Conservation (phyloP, 2,113 vertebrate genomes). For the Trinectes maculatus region DNA sequence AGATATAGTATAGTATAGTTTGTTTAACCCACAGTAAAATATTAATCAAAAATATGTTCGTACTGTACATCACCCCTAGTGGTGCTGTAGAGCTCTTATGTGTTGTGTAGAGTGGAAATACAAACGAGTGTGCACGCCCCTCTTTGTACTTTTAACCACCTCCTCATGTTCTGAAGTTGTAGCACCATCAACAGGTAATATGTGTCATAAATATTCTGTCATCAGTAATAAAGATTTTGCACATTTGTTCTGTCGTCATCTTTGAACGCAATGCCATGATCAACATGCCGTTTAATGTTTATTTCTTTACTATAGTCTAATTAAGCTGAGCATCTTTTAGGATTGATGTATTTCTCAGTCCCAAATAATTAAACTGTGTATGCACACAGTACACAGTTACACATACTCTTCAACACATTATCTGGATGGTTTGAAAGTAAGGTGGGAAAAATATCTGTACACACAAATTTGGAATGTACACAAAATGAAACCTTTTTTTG, state of each 20-base stretch:
- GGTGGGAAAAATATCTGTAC: slow-evolving; percentile 9
- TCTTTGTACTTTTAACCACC: slow-evolving; percentile 30
- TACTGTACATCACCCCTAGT: slow-evolving; percentile 21
- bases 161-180: slow-evolving; percentile 45
- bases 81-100: slow-evolving; percentile 42
- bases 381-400: too few relatives aligned
- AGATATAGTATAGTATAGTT: slow-evolving; percentile 28
- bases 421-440: slow-evolving; percentile 7
- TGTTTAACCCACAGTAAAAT: slow-evolving; percentile 11
- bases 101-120: slow-evolving; percentile 37
- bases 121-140: slow-evolving; percentile 19
- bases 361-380: slow-evolving; percentile 50
- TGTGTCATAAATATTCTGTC: slow-evolving; percentile 59
- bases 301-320: slow-evolving; percentile 28
- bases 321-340: slow-evolving; percentile 40
- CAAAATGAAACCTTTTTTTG: slow-evolving; percentile 23
- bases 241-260: slow-evolving; percentile 45
- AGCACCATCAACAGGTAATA: slow-evolving; percentile 51
- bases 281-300: not conserved
- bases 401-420: slow-evolving; percentile 42
- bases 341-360: slow-evolving; percentile 54
- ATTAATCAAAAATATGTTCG: slow-evolving; percentile 1
- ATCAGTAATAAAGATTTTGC: slow-evolving; percentile 76
- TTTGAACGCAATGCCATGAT: not conserved
- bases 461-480: slow-evolving; percentile 18